Base-by-base conservation (phyloP, 2,797 vertebrate genomes). In the Smutsia gigantea region DNA sequence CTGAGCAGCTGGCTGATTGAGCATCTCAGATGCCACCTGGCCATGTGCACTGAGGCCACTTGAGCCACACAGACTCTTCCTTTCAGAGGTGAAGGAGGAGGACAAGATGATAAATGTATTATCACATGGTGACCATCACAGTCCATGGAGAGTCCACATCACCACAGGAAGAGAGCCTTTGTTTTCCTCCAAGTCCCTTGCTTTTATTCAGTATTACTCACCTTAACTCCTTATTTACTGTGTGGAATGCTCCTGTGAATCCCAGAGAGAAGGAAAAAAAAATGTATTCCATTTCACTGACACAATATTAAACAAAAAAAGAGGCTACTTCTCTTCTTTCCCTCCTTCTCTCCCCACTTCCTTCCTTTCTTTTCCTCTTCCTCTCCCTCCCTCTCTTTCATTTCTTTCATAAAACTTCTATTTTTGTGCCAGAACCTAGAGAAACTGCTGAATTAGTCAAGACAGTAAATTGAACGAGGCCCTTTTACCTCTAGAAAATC, bases 401-500 rank as follows among this genome's bases (percentile, higher is more conserved):
- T 87, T 34, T 97, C 98, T 97, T 92, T 97, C 95, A 90, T 94
- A 90, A 97, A 98, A 97, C 75, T 96, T 94, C 91, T 0, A 0
- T 97, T 97, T 97, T 84, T 97, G 51, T 96, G 93, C 93, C 94
- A 97, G 97, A 97, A 90, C 68, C 77, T 92, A 95, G 92, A 1
- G 13, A 97, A 98, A 98, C 63, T 98, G 97, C 97, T 98, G 98
- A 98, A 90, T 94, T 97, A 95, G 97, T 96, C 87, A 93, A 92
- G 81, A 89, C 95, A 96, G 87, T 98, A 98, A 98, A 98, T 95
- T 75, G 94, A 98, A 97, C 59, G 18, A 92, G 96, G 97, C 94
- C 77, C n/a, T 97, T 98, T 98, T 98, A 97, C 96, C 78, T 98
- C 91, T 93, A 97, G 97, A 98, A 98, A 97, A 98, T 97, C 93